phyloP scores from a whole-genome alignment of 2,797 vertebrate species.

The Eremophila alpestris region DNA sequence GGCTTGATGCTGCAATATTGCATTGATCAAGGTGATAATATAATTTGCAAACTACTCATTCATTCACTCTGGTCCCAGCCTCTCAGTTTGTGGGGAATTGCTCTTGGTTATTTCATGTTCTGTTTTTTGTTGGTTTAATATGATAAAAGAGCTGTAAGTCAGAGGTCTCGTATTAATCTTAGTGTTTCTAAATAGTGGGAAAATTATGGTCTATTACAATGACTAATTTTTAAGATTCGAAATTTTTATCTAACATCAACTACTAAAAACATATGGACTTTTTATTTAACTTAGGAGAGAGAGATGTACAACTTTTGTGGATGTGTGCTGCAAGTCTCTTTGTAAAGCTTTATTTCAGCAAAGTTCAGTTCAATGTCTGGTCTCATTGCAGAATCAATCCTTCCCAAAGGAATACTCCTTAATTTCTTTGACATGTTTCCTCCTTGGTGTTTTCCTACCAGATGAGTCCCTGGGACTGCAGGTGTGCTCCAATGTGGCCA shows the following conservation, averaged over 20 bases:
- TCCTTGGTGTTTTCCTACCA: neutral
- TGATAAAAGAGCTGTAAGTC: neutral
- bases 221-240: neutral
- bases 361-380: neutral
- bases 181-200: neutral
- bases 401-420: neutral
- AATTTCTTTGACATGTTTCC: neutral
- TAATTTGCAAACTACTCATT: neutral
- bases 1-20: neutral
- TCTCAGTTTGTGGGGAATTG: neutral
- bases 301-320: neutral
- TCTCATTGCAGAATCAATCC: neutral
- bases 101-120: neutral
- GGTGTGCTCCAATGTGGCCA: neutral
- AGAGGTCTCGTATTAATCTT: neutral
- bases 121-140: neutral
- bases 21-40: neutral
- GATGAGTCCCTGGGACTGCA: rapidly evolving
- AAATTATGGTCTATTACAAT: neutral
- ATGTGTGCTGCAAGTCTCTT: neutral
- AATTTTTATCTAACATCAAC: neutral
- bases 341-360: neutral
- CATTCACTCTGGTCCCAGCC: neutral
- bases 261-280: neutral
- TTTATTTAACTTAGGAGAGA: neutral